Percentiles rank a stretch among this genome's conserved stretches.
These are phyloP conservation scores for Glossophaga mutica DNA, from an alignment of 2,797 vertebrate genomes.

Conservation along the genomic window DNA sequence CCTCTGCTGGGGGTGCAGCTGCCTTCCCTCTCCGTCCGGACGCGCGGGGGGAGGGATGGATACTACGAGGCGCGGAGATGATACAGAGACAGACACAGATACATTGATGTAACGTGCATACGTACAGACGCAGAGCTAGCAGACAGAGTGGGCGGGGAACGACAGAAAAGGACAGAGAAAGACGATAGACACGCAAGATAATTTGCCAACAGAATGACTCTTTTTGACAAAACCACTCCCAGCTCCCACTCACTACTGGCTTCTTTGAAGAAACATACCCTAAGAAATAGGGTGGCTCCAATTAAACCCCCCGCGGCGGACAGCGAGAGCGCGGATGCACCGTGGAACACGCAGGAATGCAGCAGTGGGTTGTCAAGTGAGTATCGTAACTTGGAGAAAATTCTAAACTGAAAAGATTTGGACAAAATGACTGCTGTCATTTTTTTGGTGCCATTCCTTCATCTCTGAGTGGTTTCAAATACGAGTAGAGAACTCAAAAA, in stretches of 20 bases:
- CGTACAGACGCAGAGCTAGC: no score
- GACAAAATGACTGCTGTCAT: background rate
- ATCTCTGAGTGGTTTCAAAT: background rate
- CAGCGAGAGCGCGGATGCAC: accelerated
- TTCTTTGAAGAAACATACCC: background rate
- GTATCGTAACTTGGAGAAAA: background rate
- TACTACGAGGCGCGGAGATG: background rate
- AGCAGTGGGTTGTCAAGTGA: background rate
- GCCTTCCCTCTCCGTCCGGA: background rate
- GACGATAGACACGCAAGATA: background rate
- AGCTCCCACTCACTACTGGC: no score
- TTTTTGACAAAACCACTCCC: background rate
- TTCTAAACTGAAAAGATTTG: background rate
- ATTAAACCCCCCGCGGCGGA: no score
- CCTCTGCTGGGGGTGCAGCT: background rate
- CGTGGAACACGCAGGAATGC: background rate
- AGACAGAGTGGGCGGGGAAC: background rate
- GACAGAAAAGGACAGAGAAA: background rate
- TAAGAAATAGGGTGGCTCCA: background rate
- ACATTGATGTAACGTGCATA: no score
- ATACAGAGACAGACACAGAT: background rate
- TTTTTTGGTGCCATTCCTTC: background rate
- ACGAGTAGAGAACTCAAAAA: background rate
- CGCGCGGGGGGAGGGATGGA: background rate
- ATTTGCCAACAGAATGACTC: background rate